Conservation (phyloP, 2,797 vertebrate species). For the Scolopax rusticola region DNA sequence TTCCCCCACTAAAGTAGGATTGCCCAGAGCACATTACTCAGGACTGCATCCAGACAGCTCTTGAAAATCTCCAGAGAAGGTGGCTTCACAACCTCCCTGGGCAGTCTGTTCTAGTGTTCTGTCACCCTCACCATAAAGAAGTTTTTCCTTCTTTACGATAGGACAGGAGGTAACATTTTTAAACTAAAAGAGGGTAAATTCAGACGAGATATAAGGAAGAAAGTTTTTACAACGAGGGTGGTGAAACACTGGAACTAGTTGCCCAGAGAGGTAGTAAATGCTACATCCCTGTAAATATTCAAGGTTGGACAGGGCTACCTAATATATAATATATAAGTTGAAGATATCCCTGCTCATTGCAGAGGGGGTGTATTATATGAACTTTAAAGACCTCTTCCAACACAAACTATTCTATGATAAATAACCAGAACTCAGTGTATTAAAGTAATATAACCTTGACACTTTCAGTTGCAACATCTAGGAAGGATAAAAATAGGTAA, state of each 20-base stretch:
- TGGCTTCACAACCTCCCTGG: no score
- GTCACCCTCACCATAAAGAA: no score
- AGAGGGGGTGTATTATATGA: neutral
- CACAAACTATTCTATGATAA: neutral
- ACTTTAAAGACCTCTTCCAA: neutral
- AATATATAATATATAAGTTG: neutral
- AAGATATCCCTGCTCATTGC: neutral
- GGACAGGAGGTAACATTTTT: neutral
- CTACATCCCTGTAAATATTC: neutral
- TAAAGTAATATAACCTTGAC: neutral
- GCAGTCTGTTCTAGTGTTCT: no score
- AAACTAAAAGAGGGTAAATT: neutral
- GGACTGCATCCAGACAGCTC: no score
- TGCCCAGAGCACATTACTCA: no score
- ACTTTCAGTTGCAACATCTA: neutral
- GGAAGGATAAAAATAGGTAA: neutral
- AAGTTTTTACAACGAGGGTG: neutral
- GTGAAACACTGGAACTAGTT: no score
- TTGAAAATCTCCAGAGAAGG: no score
- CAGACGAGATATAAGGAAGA: neutral
- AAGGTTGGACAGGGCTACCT: rapidly evolving
- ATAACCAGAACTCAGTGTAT: neutral
- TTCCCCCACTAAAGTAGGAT: no score
- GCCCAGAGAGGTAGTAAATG: neutral
- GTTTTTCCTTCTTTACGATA: neutral